Base-by-base conservation (phyloP, 2,113 vertebrate genomes). In the Leuciscus idus region DNA sequence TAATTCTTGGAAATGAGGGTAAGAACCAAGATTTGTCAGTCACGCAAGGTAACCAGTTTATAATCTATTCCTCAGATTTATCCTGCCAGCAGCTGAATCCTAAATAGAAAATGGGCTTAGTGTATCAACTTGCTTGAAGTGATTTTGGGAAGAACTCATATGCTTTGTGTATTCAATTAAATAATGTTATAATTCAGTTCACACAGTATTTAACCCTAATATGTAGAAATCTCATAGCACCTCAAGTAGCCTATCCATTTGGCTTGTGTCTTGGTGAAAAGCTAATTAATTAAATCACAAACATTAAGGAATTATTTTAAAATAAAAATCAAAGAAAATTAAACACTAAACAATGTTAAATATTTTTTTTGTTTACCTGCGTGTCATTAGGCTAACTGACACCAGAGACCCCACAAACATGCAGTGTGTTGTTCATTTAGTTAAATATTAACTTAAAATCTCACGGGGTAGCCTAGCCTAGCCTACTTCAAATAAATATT, bases 1-100 rank as follows among this genome's bases (percentile, higher is more conserved):
- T 87, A 28, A 74, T 39, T 84, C 64, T 74, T 30, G 62, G 76
- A 68, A 81, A 39, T 21, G 48, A 64, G 72, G 68, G 15, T 84
- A 84, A 84, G 62, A 68, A 81, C 57, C 76, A 50, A 79, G 85
- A 89, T 85, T 66, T 64, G 15, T 59, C 61, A 77, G 83, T 74
- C 79, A 87, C 0, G 17, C 73, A 66, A 89, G 79, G 57, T 73
- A 78, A 83, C 86, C 4, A 72, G 28, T 5, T 89, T 81, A 33
- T 76, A 74, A 30, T 59, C 55, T 55, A 5, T 36, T 50, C n/a
- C 73, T 70, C 6, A 81, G n/a, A 23, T 15, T 66, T 61, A 61
- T 46, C 68, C n/a, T 19, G 3, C 17, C 50, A 50, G 19, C 28
- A 50, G 43, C 62, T 21, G 12, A 83, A 83, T 33, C 36, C 55